phyloP scores from a whole-genome alignment of 1,140 invertebrate genomes.

The Leptinotarsa undecemlineata region DNA sequence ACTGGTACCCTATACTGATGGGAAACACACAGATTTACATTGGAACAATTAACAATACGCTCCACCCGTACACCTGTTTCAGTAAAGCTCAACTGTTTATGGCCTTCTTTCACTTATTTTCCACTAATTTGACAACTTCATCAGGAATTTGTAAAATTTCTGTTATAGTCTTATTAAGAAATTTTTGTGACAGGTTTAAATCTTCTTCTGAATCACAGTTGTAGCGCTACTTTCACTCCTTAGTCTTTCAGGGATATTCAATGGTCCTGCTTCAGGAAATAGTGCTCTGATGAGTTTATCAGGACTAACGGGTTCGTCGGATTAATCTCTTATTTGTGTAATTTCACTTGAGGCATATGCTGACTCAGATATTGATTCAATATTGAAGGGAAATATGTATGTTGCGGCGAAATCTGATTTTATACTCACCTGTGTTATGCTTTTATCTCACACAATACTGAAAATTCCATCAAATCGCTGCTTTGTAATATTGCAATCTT shows the following conservation, averaged over 20 bases:
- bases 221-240: background rate
- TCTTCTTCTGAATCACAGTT: background rate
- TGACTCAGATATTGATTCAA: background rate
- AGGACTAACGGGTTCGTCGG: too few species aligned
- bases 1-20: too few species aligned
- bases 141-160: background rate
- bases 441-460: slow-evolving; percentile 22
- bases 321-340: background rate
- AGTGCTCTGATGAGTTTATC: too few species aligned
- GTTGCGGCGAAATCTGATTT: slow-evolving; percentile 40
- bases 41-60: too few species aligned
- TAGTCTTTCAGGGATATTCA: background rate
- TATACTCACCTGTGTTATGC: slow-evolving; percentile 11
- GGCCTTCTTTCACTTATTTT: background rate
- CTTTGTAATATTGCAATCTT: slow-evolving; percentile 24
- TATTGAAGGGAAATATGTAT: slow-evolving; percentile 18
- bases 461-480: slow-evolving; percentile 22
- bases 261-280: background rate
- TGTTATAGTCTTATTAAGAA: background rate
- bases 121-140: background rate
- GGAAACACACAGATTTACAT: too few species aligned
- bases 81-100: background rate
- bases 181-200: background rate
- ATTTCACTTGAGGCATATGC: slow-evolving; percentile 3
- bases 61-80: too few species aligned